Evolutionary conservation across 1,140 invertebrate genomes (phyloP).

Genomic region (Pseudoatta argentina): DNA sequence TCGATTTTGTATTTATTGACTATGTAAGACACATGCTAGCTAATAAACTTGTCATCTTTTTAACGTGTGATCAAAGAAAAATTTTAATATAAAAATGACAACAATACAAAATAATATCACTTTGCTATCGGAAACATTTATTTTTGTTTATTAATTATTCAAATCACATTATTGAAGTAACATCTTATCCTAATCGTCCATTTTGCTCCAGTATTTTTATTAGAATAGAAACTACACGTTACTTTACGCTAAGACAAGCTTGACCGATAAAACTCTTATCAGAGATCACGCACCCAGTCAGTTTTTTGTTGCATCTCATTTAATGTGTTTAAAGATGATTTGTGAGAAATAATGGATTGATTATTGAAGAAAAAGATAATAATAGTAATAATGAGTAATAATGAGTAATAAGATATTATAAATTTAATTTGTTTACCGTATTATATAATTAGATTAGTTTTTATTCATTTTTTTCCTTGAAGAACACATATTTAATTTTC

Average conservation of each 20-base stretch:
- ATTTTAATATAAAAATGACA: no score
- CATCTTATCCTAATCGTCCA: not conserved
- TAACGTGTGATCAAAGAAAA: no score
- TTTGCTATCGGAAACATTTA: not conserved
- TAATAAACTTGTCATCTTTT: no score
- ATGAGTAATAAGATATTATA: not conserved
- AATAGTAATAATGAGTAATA: not conserved
- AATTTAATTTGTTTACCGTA: not conserved
- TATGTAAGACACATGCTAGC: not conserved
- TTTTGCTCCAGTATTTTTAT: not conserved
- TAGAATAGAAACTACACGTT: not conserved
- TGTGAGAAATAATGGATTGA: not conserved
- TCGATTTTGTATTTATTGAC: not conserved
- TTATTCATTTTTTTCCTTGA: not conserved
- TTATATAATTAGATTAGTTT: not conserved
- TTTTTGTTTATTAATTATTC: not conserved
- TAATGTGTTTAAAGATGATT: not conserved
- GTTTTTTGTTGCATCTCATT: not conserved
- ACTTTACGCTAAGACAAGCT: not conserved
- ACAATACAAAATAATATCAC: no score
- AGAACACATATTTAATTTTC: not conserved
- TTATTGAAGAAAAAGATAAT: not conserved
- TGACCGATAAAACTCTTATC: not conserved
- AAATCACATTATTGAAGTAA: not conserved
- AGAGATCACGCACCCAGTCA: not conserved